Evolutionary conservation across 2,113 vertebrate species (phyloP).

Genomic region (Glaucidium brasilianum): DNA sequence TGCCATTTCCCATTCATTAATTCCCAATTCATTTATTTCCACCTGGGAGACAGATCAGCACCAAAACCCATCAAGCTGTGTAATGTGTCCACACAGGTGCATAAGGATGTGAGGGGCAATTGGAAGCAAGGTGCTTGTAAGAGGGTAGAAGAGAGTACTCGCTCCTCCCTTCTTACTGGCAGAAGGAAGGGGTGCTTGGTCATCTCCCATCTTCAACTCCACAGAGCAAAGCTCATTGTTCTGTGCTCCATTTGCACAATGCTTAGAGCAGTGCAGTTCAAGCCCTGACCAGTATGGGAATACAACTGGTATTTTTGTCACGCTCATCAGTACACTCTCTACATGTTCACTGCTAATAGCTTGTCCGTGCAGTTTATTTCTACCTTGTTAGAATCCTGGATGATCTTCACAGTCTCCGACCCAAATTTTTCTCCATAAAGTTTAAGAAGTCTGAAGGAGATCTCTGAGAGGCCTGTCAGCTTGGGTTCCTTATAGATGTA

Average conservation of each 20-base stretch:
- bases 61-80: not conserved
- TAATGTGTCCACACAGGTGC: not conserved
- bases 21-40: not conserved
- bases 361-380: not conserved
- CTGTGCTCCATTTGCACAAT: not conserved
- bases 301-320: not conserved
- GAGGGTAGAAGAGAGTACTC: not conserved
- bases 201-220: not conserved
- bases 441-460: conserved; percentile 89
- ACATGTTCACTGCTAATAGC: not conserved
- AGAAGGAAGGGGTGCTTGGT: not conserved
- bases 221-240: not conserved
- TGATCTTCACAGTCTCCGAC: conserved; percentile 89
- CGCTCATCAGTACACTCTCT: not conserved
- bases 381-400: conserved; percentile 98
- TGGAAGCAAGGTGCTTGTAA: not conserved
- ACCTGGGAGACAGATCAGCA: not conserved
- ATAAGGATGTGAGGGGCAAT: fast-evolving
- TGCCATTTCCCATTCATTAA: not conserved
- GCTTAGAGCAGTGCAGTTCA: not conserved
- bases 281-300: not conserved
- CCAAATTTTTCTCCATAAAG: conserved; percentile 97
- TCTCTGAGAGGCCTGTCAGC: conserved; percentile 92
- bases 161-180: not conserved
- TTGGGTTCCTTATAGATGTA: conserved; percentile 99